phyloP scores from a whole-genome alignment of 2,113 vertebrate species.

The Lutjanus erythropterus region DNA sequence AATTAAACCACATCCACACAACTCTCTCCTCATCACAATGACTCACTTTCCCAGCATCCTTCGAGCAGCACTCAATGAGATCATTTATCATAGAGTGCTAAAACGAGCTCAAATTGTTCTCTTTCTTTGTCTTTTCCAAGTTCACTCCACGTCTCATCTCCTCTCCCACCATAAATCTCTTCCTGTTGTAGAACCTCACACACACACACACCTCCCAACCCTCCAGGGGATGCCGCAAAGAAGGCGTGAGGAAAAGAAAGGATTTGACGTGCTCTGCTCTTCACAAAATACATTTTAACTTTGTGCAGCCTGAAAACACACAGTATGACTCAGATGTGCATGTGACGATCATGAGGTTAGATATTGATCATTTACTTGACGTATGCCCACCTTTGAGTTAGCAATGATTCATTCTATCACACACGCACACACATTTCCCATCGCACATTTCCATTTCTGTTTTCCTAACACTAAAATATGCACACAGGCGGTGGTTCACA shows the following conservation, averaged over 20 bases:
- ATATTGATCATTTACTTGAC: conserved; percentile 52
- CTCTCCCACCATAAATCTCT: conserved; percentile 31
- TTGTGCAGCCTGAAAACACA: conserved; percentile 21
- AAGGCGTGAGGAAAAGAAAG: conserved; percentile 6
- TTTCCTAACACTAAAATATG: conserved; percentile 13
- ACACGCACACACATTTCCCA: neutral
- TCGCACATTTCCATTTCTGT: neutral
- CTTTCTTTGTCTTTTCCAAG: conserved; percentile 26
- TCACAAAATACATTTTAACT: conserved; percentile 46
- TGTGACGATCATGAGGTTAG: conserved; percentile 22
- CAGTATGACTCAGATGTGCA: conserved; percentile 46
- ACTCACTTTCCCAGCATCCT: conserved; percentile 75
- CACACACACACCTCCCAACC: conserved; percentile 2
- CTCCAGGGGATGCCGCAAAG: conserved; percentile 6
- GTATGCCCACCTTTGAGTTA: conserved; percentile 16
- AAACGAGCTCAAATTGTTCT: conserved; percentile 43
- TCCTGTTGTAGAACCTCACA: conserved; percentile 17
- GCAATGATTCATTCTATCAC: conserved; percentile 47
- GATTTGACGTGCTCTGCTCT: conserved; percentile 6
- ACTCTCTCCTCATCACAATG: conserved; percentile 59
- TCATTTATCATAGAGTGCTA: conserved; percentile 46
- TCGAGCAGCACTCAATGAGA: conserved; percentile 39
- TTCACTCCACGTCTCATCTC: conserved; percentile 20
- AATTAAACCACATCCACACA: conserved; percentile 75
- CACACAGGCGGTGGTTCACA: neutral